phyloP scores from a whole-genome alignment of 2,113 vertebrate genomes.

The Prinia subflava region DNA sequence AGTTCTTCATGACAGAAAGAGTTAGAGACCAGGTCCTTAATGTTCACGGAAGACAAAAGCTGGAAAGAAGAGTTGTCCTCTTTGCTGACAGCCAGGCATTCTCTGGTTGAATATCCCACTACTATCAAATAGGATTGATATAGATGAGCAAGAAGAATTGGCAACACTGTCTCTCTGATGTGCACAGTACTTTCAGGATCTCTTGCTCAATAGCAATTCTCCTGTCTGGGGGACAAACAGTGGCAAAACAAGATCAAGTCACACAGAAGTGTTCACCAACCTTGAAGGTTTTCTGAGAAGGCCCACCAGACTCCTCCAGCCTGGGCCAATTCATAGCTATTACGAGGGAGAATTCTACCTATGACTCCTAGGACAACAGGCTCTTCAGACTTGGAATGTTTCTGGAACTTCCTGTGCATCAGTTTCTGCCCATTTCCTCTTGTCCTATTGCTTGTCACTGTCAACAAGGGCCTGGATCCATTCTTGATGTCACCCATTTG shows the following conservation, averaged over 20 bases:
- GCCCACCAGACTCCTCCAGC: not conserved
- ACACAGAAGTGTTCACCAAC: not conserved
- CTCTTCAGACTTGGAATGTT: not conserved
- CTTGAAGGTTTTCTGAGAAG: not conserved
- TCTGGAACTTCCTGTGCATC: not conserved
- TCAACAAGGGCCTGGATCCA: not conserved
- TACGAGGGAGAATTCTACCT: not conserved
- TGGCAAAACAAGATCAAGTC: not conserved
- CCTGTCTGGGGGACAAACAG: not conserved
- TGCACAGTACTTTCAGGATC: not conserved
- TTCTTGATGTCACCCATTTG: not conserved
- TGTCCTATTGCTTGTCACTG: not conserved
- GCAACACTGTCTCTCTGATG: not conserved
- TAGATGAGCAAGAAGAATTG: not conserved
- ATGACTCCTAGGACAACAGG: not conserved
- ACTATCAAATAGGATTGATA: not conserved
- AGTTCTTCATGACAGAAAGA: slow-evolving; percentile 7
- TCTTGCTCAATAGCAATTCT: not conserved
- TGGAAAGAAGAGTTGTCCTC: not conserved
- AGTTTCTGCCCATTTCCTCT: not conserved
- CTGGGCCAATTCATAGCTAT: not conserved
- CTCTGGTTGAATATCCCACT: not conserved
- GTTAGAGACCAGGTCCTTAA: not conserved
- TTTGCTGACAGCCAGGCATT: not conserved
- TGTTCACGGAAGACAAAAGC: not conserved